These are phyloP conservation scores for Noctuana brunneofusca DNA, from an alignment of 2,888 invertebrate genomes.

Conservation along the genomic window DNA sequence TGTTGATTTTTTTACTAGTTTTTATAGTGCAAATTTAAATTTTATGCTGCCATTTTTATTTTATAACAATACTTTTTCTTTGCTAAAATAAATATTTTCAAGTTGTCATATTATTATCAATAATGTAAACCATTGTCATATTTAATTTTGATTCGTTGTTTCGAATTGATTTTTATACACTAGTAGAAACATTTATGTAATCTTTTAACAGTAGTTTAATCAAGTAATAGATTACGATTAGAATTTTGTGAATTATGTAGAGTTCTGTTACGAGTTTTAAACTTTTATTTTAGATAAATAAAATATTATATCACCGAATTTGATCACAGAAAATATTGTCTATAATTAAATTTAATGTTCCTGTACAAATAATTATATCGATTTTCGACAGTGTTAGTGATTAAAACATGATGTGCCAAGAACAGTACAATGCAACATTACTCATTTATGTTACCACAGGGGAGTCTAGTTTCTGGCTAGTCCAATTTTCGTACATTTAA, in stretches of 20 bases:
- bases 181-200: too few relatives aligned
- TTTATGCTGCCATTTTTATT: constrained; percentile 6
- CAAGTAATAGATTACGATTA: too few relatives aligned
- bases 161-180: too few relatives aligned
- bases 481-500: background rate
- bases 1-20: background rate
- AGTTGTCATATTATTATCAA: constrained; percentile 2
- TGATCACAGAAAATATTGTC: too few relatives aligned
- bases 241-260: too few relatives aligned
- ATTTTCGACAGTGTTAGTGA: constrained; percentile 3
- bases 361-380: background rate
- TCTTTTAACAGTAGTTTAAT: too few relatives aligned
- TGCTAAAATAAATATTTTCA: background rate
- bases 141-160: background rate
- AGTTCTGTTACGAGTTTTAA: too few relatives aligned
- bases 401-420: constrained; percentile 30
- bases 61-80: background rate
- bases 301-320: too few relatives aligned
- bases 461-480: background rate
- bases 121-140: background rate
- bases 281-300: too few relatives aligned
- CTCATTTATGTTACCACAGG: background rate
- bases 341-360: too few relatives aligned
- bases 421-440: constrained; percentile 34
- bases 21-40: background rate